These are phyloP conservation scores for Melanophora roralis DNA, from an alignment of 2,888 invertebrate genomes.

Conservation along the genomic window DNA sequence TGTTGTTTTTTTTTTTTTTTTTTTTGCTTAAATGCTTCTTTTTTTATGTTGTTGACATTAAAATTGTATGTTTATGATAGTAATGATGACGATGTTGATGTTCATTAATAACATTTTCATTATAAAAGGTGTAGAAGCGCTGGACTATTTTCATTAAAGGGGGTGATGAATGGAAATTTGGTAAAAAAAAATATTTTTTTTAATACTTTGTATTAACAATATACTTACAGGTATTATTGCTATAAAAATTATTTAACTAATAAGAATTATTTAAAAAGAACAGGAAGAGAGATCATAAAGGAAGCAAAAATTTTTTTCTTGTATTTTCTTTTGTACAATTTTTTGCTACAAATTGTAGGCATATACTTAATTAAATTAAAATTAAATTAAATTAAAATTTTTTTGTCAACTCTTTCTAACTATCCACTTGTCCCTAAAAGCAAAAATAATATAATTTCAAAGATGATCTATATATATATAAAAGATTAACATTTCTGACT, in stretches of 20 bases:
- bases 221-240: not conserved
- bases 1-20: not conserved
- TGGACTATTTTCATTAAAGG: not conserved
- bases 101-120: constrained; percentile 13
- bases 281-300: too few species aligned
- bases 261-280: too few species aligned
- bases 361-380: too few species aligned
- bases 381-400: too few species aligned
- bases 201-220: constrained; percentile 29
- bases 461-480: too few species aligned
- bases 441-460: too few species aligned
- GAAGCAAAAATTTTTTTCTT: too few species aligned
- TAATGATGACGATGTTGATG: constrained; percentile 4
- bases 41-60: constrained; percentile 38
- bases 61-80: constrained; percentile 32
- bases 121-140: not conserved
- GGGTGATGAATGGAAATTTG: not conserved
- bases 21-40: not conserved
- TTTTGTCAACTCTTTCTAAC: too few species aligned
- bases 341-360: too few species aligned
- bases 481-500: too few species aligned
- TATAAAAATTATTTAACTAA: constrained; percentile 38
- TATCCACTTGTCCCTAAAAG: too few species aligned
- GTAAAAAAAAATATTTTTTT: constrained; percentile 4
- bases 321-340: too few species aligned